Percentiles rank a stretch among this genome's conserved stretches.
These are phyloP conservation scores for Harpagus bidentatus DNA, from an alignment of 2,113 vertebrate genomes.

Conservation along the genomic window DNA sequence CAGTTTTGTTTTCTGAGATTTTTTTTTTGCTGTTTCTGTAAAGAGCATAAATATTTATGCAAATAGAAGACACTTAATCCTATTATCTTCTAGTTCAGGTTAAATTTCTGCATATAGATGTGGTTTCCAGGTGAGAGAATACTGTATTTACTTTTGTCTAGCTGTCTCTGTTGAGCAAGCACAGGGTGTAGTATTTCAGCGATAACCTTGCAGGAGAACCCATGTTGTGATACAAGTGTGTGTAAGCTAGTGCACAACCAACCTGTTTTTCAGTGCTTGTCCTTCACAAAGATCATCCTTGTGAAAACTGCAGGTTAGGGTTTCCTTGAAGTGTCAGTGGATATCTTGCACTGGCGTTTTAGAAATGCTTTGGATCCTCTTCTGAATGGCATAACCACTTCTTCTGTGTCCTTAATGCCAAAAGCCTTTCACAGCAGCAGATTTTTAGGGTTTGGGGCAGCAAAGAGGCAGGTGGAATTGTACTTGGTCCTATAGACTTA, in stretches of 20 bases:
- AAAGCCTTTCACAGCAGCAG: neutral
- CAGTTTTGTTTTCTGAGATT: neutral
- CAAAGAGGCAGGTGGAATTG: neutral
- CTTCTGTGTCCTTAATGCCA: neutral
- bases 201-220: neutral
- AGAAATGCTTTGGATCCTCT: neutral
- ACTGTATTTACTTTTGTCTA: neutral
- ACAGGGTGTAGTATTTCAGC: neutral
- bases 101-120: neutral
- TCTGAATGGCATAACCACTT: neutral
- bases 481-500: neutral
- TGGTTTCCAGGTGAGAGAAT: neutral
- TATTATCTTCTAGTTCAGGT: neutral
- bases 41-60: neutral
- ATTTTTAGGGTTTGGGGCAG: neutral
- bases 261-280: neutral
- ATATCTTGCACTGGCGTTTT: neutral
- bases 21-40: neutral
- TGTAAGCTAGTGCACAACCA: neutral
- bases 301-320: neutral
- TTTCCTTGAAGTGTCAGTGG: neutral
- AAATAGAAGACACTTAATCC: neutral
- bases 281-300: fast-evolving
- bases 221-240: neutral
- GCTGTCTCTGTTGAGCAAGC: neutral